Conservation (phyloP, 2,797 vertebrate genomes). For the Caiman crocodilus region DNA sequence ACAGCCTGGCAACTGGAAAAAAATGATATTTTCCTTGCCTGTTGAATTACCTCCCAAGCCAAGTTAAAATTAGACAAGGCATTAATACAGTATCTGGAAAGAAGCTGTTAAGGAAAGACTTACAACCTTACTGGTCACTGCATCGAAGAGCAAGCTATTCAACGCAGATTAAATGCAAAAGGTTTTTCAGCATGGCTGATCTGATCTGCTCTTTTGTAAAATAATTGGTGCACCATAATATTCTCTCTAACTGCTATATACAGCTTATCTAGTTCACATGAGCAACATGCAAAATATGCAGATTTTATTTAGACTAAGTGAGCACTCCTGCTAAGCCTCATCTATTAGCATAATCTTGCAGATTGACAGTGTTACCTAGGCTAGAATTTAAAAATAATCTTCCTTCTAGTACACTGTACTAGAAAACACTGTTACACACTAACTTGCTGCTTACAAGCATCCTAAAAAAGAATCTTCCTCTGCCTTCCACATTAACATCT, state of each 20-base stretch:
- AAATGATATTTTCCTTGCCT: neutral
- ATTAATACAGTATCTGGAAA: neutral
- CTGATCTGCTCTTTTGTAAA: neutral
- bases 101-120: neutral
- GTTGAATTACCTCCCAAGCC: neutral
- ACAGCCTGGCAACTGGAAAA: too few relatives aligned
- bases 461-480: neutral
- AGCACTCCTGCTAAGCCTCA: neutral
- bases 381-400: neutral
- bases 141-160: neutral
- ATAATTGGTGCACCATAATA: rapidly evolving
- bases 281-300: neutral
- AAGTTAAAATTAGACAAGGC: neutral
- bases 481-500: neutral
- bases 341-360: neutral
- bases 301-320: neutral
- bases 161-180: neutral
- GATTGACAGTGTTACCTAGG: neutral
- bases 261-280: neutral
- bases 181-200: neutral
- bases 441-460: neutral
- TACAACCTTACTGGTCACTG: neutral
- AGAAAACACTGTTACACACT: neutral
- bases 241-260: neutral
- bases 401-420: neutral